Percentiles rank a stretch among this genome's conserved stretches.
phyloP scores from a whole-genome alignment of 2,113 vertebrate genomes.

The Atrichornis clamosus region DNA sequence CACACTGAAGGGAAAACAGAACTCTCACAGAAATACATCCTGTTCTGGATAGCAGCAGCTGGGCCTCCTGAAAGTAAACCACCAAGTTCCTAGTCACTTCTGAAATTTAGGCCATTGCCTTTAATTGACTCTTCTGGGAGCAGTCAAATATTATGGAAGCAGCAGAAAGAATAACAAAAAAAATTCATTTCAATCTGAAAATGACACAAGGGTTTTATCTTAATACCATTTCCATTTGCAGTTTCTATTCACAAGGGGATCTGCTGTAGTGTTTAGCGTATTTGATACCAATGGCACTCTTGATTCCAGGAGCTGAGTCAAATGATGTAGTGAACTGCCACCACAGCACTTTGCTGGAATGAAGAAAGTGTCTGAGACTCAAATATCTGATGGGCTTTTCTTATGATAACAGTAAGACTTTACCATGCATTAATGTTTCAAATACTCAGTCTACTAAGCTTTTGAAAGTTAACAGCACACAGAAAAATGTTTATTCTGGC shows the following conservation, averaged over 20 bases:
- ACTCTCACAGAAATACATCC: background rate
- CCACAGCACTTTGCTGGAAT: background rate
- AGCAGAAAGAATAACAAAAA: slow-evolving; percentile 3
- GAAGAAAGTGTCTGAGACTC: background rate
- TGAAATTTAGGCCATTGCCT: background rate
- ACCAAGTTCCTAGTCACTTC: background rate
- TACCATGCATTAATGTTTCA: background rate
- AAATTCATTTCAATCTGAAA: background rate
- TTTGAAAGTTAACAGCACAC: background rate
- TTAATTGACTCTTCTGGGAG: background rate
- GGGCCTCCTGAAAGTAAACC: background rate
- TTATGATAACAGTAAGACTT: background rate
- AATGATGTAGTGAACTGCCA: background rate
- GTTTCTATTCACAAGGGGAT: background rate
- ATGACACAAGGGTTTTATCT: background rate
- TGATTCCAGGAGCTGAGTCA: slow-evolving; percentile 1
- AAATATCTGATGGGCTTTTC: background rate
- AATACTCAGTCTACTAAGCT: background rate
- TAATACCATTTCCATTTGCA: slow-evolving; percentile 33
- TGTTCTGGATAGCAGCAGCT: background rate
- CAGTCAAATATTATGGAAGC: slow-evolving; percentile 3
- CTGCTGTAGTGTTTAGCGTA: background rate
- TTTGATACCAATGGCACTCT: background rate
- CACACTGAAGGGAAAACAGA: background rate
- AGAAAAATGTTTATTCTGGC: background rate